Evolutionary conservation across 2,888 invertebrate genomes (phyloP).

Genomic region (Rhaphigaster nebulosa): DNA sequence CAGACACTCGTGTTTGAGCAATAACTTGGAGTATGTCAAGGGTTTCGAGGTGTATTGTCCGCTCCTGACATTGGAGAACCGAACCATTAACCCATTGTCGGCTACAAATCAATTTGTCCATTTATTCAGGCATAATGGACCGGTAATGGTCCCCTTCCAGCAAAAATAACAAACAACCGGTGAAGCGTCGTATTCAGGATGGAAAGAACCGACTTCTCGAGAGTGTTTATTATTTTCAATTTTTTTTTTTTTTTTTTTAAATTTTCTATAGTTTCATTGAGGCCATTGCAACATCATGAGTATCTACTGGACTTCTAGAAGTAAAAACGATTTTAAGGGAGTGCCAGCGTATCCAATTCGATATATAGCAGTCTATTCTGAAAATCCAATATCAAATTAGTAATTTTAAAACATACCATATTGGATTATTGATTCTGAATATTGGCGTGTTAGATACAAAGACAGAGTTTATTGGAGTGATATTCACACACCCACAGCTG

Average conservation of each 20-base stretch:
- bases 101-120: not conserved
- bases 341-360: too few species aligned
- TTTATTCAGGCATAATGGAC: not conserved
- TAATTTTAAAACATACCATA: too few species aligned
- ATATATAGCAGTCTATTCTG: too few species aligned
- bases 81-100: not conserved
- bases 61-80: not conserved
- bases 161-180: not conserved
- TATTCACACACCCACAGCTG: too few species aligned
- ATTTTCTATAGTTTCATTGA: too few species aligned
- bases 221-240: not conserved
- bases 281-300: too few species aligned
- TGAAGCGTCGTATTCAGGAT: not conserved
- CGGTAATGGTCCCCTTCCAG: not conserved
- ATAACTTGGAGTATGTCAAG: not conserved
- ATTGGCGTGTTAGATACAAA: too few species aligned
- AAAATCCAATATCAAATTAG: too few species aligned
- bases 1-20: not conserved
- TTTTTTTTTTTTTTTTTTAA: not conserved
- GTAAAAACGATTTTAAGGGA: too few species aligned
- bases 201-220: not conserved
- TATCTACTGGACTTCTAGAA: too few species aligned
- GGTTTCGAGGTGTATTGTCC: not conserved
- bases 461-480: too few species aligned
- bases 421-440: too few species aligned